These are phyloP conservation scores for Sisyra nigra DNA, from an alignment of 2,888 invertebrate species.

Conservation along the genomic window DNA sequence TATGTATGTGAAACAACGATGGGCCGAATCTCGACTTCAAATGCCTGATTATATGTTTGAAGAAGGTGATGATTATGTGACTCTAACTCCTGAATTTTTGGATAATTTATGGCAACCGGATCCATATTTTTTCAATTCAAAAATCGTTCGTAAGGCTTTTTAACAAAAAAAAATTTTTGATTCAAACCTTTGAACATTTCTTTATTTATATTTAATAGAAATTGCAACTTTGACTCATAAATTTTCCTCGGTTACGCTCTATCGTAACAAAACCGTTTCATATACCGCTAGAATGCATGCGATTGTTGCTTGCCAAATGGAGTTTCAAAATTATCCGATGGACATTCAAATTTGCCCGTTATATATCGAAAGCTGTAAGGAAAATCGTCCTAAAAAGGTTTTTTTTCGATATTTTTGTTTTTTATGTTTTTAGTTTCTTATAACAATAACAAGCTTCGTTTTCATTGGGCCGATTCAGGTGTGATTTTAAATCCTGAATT, in stretches of 20 bases:
- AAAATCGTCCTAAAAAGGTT: slow-evolving; percentile 7
- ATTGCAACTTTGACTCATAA: slow-evolving; percentile 66
- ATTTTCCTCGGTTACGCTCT: slow-evolving; percentile 66
- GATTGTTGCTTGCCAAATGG: slow-evolving; percentile 76
- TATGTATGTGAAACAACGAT: slow-evolving; percentile 68
- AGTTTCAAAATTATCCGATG: slow-evolving; percentile 73
- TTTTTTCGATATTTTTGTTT: background rate
- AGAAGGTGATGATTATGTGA: slow-evolving; percentile 64
- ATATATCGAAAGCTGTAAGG: slow-evolving; percentile 74
- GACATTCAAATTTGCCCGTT: slow-evolving; percentile 74
- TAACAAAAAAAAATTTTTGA: background rate
- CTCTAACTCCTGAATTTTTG: slow-evolving; percentile 62
- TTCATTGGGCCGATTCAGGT: slow-evolving; percentile 58
- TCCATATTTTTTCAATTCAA: slow-evolving; percentile 70
- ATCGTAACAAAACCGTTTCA: slow-evolving; percentile 62
- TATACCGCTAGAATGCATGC: slow-evolving; percentile 73
- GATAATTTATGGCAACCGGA: slow-evolving; percentile 81
- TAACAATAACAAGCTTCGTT: slow-evolving; percentile 55
- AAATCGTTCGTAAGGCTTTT: slow-evolving; percentile 64
- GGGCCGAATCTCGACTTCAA: slow-evolving; percentile 61
- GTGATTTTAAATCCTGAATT: slow-evolving; percentile 66
- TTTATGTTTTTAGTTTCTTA: slow-evolving; percentile 48
- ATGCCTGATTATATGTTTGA: slow-evolving; percentile 65
- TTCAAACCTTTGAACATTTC: background rate
- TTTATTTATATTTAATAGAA: slow-evolving; percentile 30